A percentile compares a stretch with the other conserved stretches of the same genome.
Conservation (phyloP, 2,888 invertebrate species). For the Zaprionus obscuricornis region DNA sequence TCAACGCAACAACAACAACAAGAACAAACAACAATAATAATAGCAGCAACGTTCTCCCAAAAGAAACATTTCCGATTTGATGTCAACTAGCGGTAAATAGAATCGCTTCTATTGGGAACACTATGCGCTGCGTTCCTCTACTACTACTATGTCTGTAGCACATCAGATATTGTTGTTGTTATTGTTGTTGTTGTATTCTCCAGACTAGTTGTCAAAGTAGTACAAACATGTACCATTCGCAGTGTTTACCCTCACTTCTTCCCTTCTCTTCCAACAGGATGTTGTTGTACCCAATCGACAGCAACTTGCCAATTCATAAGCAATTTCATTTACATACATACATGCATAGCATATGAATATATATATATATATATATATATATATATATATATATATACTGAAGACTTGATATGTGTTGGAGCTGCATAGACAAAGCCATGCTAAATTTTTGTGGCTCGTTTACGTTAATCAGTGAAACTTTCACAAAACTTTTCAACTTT, state of each 20-base stretch:
- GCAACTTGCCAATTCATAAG: constrained; percentile 31
- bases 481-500: constrained; percentile 63
- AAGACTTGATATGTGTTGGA: background rate
- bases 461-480: constrained; percentile 61
- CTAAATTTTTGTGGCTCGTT: constrained; percentile 41
- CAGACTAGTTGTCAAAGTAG: constrained; percentile 13
- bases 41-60: constrained; percentile 58
- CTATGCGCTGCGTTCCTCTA: constrained; percentile 24
- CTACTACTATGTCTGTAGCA: constrained; percentile 12
- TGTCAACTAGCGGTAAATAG: constrained; percentile 79
- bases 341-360: background rate
- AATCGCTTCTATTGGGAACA: constrained; percentile 64
- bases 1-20: background rate
- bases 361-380: constrained; percentile 1
- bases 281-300: constrained; percentile 32
- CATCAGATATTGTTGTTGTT: background rate
- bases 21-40: background rate
- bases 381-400: background rate
- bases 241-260: constrained; percentile 14
- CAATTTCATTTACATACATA: background rate
- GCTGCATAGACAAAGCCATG: constrained; percentile 10
- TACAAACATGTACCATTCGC: constrained; percentile 33
- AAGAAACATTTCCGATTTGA: constrained; percentile 65
- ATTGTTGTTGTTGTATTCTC: constrained; percentile 12
- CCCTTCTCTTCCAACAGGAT: constrained; percentile 51